A percentile compares a stretch with the other conserved stretches of the same genome.
phyloP scores from a whole-genome alignment of 1,140 invertebrate genomes.

The Argopecten irradians region DNA sequence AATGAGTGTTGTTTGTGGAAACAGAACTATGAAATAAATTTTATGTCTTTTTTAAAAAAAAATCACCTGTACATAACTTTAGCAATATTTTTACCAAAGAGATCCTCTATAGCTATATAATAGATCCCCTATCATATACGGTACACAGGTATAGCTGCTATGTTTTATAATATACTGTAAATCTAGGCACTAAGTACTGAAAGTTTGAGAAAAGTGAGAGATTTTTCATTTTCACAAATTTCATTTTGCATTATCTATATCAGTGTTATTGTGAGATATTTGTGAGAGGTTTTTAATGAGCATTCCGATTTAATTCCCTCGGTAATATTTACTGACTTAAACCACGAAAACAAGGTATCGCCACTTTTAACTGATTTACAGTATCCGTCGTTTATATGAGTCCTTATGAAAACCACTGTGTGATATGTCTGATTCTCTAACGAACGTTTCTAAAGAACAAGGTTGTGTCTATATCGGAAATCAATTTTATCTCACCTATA shows the following conservation, averaged over 20 bases:
- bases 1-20: background rate
- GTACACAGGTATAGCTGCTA: background rate
- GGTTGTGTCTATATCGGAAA: conserved; percentile 6
- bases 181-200: background rate
- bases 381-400: background rate
- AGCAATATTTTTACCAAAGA: conserved; percentile 23
- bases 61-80: background rate
- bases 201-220: background rate
- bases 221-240: background rate
- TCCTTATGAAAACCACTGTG: background rate
- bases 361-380: background rate
- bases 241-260: background rate
- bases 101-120: background rate
- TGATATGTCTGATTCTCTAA: background rate
- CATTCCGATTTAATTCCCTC: background rate
- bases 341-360: background rate
- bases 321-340: background rate
- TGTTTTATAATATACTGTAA: background rate
- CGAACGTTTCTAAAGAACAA: background rate
- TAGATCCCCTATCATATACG: background rate
- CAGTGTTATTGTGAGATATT: background rate
- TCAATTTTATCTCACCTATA: background rate
- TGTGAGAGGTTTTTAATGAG: background rate
- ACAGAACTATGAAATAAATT: background rate
- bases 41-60: conserved; percentile 14